Conservation (phyloP, 2,113 vertebrate species). For the Rhinolophus ferrumequinum region DNA sequence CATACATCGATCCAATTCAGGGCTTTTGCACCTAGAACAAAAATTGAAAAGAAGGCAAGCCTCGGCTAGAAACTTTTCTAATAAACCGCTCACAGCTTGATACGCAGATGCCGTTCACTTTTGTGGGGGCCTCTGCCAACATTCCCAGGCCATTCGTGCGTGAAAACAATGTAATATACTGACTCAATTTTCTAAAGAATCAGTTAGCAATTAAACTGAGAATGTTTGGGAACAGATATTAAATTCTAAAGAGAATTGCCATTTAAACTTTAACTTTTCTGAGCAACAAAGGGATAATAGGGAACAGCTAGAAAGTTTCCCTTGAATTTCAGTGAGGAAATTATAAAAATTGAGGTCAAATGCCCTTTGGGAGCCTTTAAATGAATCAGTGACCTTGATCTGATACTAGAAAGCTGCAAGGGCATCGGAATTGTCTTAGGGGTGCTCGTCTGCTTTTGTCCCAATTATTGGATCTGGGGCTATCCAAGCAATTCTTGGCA, state of each 20-base stretch:
- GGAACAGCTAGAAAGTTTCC: constrained; percentile 22
- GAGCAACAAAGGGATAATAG: constrained; percentile 29
- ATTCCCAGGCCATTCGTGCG: constrained; percentile 34
- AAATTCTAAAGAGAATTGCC: constrained; percentile 77
- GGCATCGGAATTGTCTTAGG: rapidly evolving
- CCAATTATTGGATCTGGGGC: background rate
- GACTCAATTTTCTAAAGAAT: constrained; percentile 73
- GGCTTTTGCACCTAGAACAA: background rate
- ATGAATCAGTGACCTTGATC: constrained; percentile 56
- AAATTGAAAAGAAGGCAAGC: background rate
- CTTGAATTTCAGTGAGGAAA: constrained; percentile 67
- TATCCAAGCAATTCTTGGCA: background rate
- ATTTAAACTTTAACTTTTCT: constrained; percentile 74
- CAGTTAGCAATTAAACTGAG: constrained; percentile 72
- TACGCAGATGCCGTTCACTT: background rate
- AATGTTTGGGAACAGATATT: constrained; percentile 66
- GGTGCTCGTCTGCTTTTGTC: background rate
- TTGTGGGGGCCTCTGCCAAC: background rate
- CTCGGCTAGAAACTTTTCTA: background rate
- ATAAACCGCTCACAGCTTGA: constrained; percentile 51
- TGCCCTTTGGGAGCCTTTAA: constrained; percentile 62
- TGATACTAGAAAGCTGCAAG: background rate
- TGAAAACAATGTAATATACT: constrained; percentile 52
- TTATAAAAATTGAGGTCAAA: constrained; percentile 76
- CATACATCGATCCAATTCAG: background rate